phyloP scores from a whole-genome alignment of 2,113 vertebrate species.

The Chamaetylas fuelleborni region DNA sequence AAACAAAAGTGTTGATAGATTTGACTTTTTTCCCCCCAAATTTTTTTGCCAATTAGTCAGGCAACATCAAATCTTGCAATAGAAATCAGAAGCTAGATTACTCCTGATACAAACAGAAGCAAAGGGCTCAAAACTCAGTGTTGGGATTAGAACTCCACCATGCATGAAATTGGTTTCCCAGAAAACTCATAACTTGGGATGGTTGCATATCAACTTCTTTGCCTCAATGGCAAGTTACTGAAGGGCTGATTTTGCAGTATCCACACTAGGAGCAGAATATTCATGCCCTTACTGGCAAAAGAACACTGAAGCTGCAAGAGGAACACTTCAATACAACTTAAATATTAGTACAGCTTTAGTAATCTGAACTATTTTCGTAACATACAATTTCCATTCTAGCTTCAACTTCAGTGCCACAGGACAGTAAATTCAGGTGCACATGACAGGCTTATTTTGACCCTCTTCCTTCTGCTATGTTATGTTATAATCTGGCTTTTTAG shows the following conservation, averaged over 20 bases:
- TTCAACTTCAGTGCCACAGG: neutral
- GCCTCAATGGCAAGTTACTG: neutral
- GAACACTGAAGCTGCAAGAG: neutral
- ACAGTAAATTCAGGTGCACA: neutral
- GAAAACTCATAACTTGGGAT: neutral
- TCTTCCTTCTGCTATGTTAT: neutral
- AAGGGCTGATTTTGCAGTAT: neutral
- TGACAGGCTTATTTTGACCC: neutral
- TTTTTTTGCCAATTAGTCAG: neutral
- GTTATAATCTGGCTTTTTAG: neutral
- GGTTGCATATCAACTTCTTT: neutral
- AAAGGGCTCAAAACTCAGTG: neutral
- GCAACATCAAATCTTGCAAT: neutral
- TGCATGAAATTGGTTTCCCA: neutral
- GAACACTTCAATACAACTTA: neutral
- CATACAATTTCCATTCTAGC: neutral
- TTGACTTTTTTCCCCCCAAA: neutral
- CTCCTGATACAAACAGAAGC: neutral
- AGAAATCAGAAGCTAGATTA: neutral
- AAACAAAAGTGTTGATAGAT: neutral
- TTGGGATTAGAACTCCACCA: neutral
- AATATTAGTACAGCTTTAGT: neutral
- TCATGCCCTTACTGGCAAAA: neutral
- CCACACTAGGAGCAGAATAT: neutral
- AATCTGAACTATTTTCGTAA: neutral